These are phyloP conservation scores for Stigmatopora nigra DNA, from an alignment of 2,113 vertebrate species.

Conservation along the genomic window DNA sequence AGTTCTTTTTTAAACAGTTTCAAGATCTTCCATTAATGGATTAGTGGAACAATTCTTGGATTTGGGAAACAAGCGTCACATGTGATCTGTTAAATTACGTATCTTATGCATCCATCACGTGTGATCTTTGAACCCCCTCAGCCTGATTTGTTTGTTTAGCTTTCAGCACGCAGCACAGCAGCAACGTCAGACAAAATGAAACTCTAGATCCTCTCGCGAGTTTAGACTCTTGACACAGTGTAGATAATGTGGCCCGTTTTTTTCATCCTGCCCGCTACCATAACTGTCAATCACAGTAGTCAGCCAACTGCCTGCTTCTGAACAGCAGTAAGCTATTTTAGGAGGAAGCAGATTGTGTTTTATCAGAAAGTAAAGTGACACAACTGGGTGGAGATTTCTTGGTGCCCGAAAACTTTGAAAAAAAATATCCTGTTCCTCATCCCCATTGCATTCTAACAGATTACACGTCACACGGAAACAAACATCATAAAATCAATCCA, in stretches of 20 bases:
- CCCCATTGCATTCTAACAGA: constrained; percentile 36
- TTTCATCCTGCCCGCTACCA: constrained; percentile 8
- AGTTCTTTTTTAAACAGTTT: background rate
- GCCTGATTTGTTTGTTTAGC: constrained; percentile 1
- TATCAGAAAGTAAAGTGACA: constrained; percentile 52
- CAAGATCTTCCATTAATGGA: background rate
- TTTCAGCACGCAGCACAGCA: constrained; percentile 5
- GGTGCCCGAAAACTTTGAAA: constrained; percentile 42
- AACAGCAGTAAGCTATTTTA: constrained; percentile 59
- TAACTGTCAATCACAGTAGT: constrained; percentile 43
- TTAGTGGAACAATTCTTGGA: background rate
- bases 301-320: constrained; percentile 44
- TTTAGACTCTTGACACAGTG: constrained; percentile 9
- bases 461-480: constrained; percentile 22
- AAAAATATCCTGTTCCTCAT: constrained; percentile 34
- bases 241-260: constrained; percentile 37
- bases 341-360: constrained; percentile 51
- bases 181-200: constrained; percentile 23
- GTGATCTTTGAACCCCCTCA: constrained; percentile 13
- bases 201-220: constrained; percentile 19
- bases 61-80: constrained; percentile 1
- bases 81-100: constrained; percentile 1
- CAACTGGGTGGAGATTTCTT: constrained; percentile 51
- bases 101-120: constrained; percentile 1
- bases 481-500: background rate